Evolutionary conservation across 1,140 invertebrate genomes (phyloP).

Genomic region (Drosophila persimilis): DNA sequence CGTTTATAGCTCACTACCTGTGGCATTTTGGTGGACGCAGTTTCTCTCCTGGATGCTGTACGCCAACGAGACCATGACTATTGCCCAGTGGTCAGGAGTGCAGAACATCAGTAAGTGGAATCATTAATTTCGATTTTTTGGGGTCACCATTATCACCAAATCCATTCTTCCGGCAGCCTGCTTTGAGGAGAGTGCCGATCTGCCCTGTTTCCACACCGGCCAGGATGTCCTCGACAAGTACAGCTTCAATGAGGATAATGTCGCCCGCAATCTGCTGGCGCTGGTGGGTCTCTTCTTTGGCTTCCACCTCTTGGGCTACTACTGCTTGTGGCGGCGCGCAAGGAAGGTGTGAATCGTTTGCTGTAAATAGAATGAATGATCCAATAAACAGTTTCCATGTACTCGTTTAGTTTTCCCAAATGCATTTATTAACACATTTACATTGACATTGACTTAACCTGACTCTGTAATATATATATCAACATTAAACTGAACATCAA

Average conservation of each 20-base stretch:
- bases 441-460: slow-evolving; percentile 19
- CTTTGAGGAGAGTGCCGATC: slow-evolving; percentile 83
- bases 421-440: slow-evolving; percentile 45
- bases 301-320: slow-evolving; percentile 88
- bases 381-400: slow-evolving; percentile 23
- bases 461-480: slow-evolving; percentile 16
- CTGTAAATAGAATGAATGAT: slow-evolving; percentile 42
- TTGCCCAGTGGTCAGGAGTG: slow-evolving; percentile 90
- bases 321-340: slow-evolving; percentile 87
- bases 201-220: slow-evolving; percentile 89
- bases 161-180: slow-evolving; percentile 85
- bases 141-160: background rate
- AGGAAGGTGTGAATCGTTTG: slow-evolving; percentile 84
- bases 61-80: slow-evolving; percentile 93
- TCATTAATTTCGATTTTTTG: background rate
- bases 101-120: slow-evolving; percentile 89
- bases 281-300: slow-evolving; percentile 87
- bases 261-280: slow-evolving; percentile 87
- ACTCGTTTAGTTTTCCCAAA: slow-evolving; percentile 23
- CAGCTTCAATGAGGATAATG: slow-evolving; percentile 87
- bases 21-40: slow-evolving; percentile 92
- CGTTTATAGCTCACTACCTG: slow-evolving; percentile 89
- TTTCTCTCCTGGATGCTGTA: slow-evolving; percentile 97
- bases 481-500: slow-evolving; percentile 59
- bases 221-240: slow-evolving; percentile 88